Evolutionary conservation across 2,888 invertebrate genomes (phyloP).

Genomic region (Cryptocheilus praepositus): DNA sequence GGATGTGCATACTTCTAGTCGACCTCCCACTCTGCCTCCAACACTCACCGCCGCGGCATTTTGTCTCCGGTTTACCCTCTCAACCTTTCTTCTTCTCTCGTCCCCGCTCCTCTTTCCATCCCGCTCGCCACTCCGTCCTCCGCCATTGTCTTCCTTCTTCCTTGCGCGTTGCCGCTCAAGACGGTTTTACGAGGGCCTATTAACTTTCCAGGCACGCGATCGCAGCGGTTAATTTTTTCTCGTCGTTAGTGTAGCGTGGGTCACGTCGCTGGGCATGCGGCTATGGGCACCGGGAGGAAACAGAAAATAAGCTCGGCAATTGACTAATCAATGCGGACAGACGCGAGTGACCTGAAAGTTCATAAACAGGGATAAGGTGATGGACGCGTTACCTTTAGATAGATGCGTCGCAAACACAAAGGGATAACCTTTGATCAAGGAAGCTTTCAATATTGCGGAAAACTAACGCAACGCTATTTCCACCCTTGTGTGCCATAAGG

Average conservation of each 20-base stretch:
- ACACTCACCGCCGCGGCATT: not conserved
- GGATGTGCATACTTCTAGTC: conserved; percentile 10
- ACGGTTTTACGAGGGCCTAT: conserved; percentile 32
- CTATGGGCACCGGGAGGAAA: not conserved
- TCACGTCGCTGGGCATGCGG: not conserved
- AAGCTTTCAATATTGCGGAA: too few relatives aligned
- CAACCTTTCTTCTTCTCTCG: conserved; percentile 1
- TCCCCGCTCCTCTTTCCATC: conserved; percentile 13
- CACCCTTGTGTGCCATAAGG: too few relatives aligned
- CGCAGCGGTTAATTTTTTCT: conserved; percentile 25
- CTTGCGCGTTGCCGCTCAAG: conserved; percentile 10
- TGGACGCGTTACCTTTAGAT: too few relatives aligned
- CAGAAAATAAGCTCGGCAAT: too few relatives aligned
- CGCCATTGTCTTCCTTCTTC: not conserved
- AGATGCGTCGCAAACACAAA: too few relatives aligned
- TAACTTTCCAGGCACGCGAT: conserved; percentile 42
- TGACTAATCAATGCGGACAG: too few relatives aligned
- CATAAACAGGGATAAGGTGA: too few relatives aligned
- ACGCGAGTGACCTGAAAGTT: too few relatives aligned
- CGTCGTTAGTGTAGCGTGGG: not conserved
- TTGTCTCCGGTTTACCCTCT: conserved; percentile 14
- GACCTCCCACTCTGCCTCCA: conserved; percentile 2
- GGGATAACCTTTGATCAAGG: too few relatives aligned
- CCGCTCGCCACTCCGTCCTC: too few relatives aligned
- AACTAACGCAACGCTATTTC: too few relatives aligned